A percentile compares a stretch with the other conserved stretches of the same genome.
Conservation (phyloP, 2,797 vertebrate species). For the Parauchenoglanis punctatus region DNA sequence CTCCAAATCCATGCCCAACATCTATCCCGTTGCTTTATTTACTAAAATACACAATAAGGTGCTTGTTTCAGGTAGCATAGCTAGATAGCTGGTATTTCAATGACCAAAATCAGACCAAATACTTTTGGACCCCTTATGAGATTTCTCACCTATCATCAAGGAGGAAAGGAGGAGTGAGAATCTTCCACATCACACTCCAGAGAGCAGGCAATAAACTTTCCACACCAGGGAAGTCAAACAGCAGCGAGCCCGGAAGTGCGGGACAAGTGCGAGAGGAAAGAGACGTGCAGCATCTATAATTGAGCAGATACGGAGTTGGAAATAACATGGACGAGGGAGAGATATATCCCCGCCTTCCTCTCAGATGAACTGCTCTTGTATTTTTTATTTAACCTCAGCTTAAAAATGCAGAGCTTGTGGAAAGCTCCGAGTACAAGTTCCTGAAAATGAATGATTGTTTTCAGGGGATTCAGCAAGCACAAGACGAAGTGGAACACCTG, state of each 20-base stretch:
- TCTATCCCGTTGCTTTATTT: neutral
- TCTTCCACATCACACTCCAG: neutral
- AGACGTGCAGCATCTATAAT: conserved; percentile 74
- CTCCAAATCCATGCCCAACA: no score
- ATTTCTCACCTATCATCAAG: neutral
- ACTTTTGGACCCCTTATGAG: neutral
- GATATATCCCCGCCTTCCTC: conserved; percentile 63
- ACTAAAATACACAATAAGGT: neutral
- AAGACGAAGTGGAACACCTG: conserved; percentile 70
- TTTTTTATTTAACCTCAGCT: conserved; percentile 79
- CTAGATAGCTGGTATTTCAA: neutral
- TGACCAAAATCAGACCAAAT: no score
- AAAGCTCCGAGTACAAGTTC: conserved; percentile 61
- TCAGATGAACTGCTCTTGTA: conserved; percentile 65
- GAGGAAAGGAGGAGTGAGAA: conserved; percentile 5
- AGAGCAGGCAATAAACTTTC: neutral
- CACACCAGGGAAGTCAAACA: conserved; percentile 41
- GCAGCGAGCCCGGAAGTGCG: conserved; percentile 36
- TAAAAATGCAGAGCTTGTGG: conserved; percentile 76
- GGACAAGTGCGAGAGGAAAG: conserved; percentile 47
- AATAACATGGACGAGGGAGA: conserved; percentile 56
- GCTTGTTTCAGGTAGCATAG: neutral
- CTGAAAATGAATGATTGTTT: conserved; percentile 74
- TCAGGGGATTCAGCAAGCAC: conserved; percentile 73
- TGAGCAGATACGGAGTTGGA: conserved; percentile 72